phyloP scores from a whole-genome alignment of 2,113 vertebrate species.

The Xenopus borealis region DNA sequence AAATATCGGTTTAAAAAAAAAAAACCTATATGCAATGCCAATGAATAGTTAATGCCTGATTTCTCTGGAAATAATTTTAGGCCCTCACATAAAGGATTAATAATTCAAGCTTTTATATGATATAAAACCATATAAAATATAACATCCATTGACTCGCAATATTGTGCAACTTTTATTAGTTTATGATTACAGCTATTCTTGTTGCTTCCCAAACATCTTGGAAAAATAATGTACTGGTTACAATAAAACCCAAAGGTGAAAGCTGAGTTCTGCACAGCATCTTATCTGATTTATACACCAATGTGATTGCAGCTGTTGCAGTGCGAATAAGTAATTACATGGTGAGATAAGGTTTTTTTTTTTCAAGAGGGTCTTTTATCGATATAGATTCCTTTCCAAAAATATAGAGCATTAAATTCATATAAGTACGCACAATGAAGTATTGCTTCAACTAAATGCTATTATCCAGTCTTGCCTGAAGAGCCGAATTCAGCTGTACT shows the following conservation, averaged over 20 bases:
- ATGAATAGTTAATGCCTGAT: too few species aligned
- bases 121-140: too few species aligned
- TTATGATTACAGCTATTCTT: background rate
- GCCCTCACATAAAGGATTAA: too few species aligned
- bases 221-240: conserved; percentile 3
- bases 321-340: conserved; percentile 24
- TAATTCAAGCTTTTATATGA: too few species aligned
- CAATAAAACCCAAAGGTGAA: background rate
- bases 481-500: background rate
- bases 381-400: conserved; percentile 24
- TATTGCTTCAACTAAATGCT: conserved; percentile 31
- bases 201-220: background rate
- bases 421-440: conserved; percentile 11
- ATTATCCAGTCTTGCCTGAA: conserved; percentile 26
- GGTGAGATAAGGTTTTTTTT: conserved; percentile 14
- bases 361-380: conserved; percentile 25
- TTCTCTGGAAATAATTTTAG: too few species aligned
- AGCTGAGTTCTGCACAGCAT: conserved; percentile 4
- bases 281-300: background rate
- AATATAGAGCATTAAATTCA: conserved; percentile 26
- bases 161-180: too few species aligned
- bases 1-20: too few species aligned
- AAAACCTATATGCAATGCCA: too few species aligned
- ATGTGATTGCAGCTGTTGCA: conserved; percentile 6
- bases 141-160: too few species aligned